Base-by-base conservation (phyloP, 2,113 vertebrate species). In the Empidonax traillii region DNA sequence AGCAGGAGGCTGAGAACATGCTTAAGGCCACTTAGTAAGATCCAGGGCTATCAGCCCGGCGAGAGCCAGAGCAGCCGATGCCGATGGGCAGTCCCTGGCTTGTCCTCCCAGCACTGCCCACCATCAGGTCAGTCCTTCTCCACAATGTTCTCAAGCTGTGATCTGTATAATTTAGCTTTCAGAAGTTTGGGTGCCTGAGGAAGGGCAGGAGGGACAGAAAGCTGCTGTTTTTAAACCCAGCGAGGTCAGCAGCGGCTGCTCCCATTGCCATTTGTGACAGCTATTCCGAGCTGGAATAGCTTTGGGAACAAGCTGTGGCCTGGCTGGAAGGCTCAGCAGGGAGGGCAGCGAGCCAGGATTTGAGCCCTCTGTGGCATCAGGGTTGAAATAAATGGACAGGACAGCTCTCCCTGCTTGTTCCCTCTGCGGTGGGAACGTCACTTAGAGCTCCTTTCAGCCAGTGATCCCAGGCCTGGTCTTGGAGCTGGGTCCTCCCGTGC, bases 71-170 rank as follows among this genome's bases (percentile, higher is more conserved):
- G 84, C 80, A 72, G 69, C 58, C 0, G 0, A 28, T 39, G n/a
- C 41, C 41, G 58, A 12, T 28, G 43, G 51, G 31, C 80, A 61
- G 4, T 62, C 39, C n/a, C 19, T 89, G 4, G 0, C 51, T 66
- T 67, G n/a, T 87, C 69, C 74, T 85, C 93, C 80, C 66, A 59
- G 78, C 22, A 5, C 37, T 58, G 59, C n/a, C 78, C 1, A 65
- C 76, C 46, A 39, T 31, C 56, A 55, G n/a, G 43, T 62, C 68
- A 47, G 77, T 68, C 91, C 65, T 85, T 46, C 44, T 59, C 28
- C 58, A 39, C 35, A 12, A 5, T 31, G 17, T 68, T 72, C 85
- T 69, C 62, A 94, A 89, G 89, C 87, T 93, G 85, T 82, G 81
- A 87, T 37, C 63, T 77, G 28, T 71, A 8, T 52, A 58, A 80